Base-by-base conservation (phyloP, 2,888 invertebrate genomes). In the Pemphredon lugubris region DNA sequence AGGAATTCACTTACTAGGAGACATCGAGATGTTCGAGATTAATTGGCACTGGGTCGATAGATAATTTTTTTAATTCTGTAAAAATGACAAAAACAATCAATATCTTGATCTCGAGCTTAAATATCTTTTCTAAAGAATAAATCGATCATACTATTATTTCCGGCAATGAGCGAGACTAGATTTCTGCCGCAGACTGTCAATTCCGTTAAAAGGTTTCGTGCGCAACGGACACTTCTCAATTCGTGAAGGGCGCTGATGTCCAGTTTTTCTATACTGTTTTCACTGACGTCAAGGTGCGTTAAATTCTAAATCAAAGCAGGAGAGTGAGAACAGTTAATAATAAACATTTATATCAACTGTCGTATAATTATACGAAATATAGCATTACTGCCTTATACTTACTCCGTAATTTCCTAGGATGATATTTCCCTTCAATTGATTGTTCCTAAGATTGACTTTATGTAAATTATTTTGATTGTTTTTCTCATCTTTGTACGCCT, bases 331-430 rank as follows among this genome's bases (percentile, higher is more conserved):
- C n/a, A n/a, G n/a, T n/a, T n/a, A n/a, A n/a, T n/a, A n/a, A n/a
- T n/a, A n/a, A n/a, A n/a, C n/a, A n/a, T n/a, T n/a, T n/a, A n/a
- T n/a, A n/a, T n/a, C n/a, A n/a, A n/a, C n/a, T n/a, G n/a, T n/a
- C n/a, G n/a, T n/a, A n/a, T n/a, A n/a, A n/a, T n/a, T n/a, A n/a
- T n/a, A n/a, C n/a, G n/a, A n/a, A n/a, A n/a, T n/a, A n/a, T n/a
- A n/a, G n/a, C n/a, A n/a, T n/a, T n/a, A n/a, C n/a, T n/a, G n/a
- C n/a, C n/a, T n/a, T 23, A 11, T 67, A 90, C 92, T 92, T 91
- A 96, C 96, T 88, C 95, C 95, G 90, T 96, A 96, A 89, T 96
- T 96, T 60, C 95, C 96, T 54, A 96, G 92, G 78, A 96, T 94
- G 73, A 96, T 96, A 90, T 94, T 95, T 61, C 96, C 96, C 89